Conservation (phyloP, 2,888 invertebrate genomes). For the Drosophila atripex region DNA sequence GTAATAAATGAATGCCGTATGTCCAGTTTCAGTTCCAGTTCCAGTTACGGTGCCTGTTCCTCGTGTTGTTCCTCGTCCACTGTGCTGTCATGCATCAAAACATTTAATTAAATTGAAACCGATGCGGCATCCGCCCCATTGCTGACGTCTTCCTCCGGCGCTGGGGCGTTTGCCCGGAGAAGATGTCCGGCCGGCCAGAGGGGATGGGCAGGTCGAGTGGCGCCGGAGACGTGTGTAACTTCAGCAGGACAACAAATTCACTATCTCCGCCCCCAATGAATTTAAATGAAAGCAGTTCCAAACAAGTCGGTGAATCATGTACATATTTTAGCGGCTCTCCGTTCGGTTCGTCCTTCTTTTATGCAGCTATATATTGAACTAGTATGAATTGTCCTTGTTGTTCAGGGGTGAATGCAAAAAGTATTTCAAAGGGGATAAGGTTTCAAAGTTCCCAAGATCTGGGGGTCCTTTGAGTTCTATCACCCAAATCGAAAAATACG, state of each 20-base stretch:
- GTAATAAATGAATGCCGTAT: constrained; percentile 52
- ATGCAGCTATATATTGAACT: constrained; percentile 26
- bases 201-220: constrained; percentile 29
- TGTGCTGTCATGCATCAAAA: constrained; percentile 77
- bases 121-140: constrained; percentile 43
- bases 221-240: constrained; percentile 45
- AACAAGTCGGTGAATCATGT: constrained; percentile 66
- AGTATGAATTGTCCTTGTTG: constrained; percentile 21
- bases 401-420: constrained; percentile 14
- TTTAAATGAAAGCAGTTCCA: constrained; percentile 61
- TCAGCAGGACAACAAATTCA: constrained; percentile 39
- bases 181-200: not conserved
- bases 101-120: constrained; percentile 77
- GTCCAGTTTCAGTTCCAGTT: constrained; percentile 21
- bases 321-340: constrained; percentile 64
- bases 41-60: not conserved
- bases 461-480: not conserved
- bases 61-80: constrained; percentile 23
- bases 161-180: not conserved
- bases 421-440: not conserved
- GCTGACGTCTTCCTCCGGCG: constrained; percentile 29
- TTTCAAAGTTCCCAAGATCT: not conserved
- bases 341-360: constrained; percentile 26
- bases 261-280: constrained; percentile 55
- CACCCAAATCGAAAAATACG: not conserved